These are phyloP conservation scores for Pyralis farinalis DNA, from an alignment of 2,888 invertebrate genomes.

Conservation along the genomic window DNA sequence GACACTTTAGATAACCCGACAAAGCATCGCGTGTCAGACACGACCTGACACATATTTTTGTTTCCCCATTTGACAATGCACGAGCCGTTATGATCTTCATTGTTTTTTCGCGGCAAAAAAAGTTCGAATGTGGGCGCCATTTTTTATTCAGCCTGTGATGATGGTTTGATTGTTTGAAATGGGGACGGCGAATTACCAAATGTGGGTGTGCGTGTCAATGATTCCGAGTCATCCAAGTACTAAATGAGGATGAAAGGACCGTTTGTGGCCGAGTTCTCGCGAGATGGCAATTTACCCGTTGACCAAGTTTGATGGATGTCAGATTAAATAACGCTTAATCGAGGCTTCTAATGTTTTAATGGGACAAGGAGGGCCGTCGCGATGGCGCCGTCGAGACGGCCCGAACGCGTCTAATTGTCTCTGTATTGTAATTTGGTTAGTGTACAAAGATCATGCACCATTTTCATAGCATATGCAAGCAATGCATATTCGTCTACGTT, in stretches of 20 bases:
- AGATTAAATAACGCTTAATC: slow-evolving; percentile 23
- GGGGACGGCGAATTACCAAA: slow-evolving; percentile 53
- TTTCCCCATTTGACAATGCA: slow-evolving; percentile 43
- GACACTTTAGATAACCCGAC: slow-evolving; percentile 13
- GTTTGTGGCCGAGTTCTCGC: slow-evolving; percentile 13
- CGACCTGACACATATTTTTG: slow-evolving; percentile 39
- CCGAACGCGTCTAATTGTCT: background rate
- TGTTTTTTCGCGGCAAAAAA: slow-evolving; percentile 59
- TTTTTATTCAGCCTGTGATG: slow-evolving; percentile 70
- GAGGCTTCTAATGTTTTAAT: slow-evolving; percentile 9
- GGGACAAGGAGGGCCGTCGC: background rate
- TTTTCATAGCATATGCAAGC: too few relatives aligned
- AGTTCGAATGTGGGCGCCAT: slow-evolving; percentile 45
- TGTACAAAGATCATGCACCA: too few relatives aligned
- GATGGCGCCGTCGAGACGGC: slow-evolving; percentile 2
- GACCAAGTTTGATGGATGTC: slow-evolving; percentile 29
- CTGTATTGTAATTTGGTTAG: background rate
- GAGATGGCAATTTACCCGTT: slow-evolving; percentile 31
- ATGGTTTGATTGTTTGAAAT: slow-evolving; percentile 70
- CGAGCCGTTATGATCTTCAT: slow-evolving; percentile 56
- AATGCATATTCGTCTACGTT: too few relatives aligned
- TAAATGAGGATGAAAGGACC: background rate
- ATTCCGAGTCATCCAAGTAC: slow-evolving; percentile 34
- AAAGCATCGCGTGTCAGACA: slow-evolving; percentile 21
- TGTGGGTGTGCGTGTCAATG: slow-evolving; percentile 68